Evolutionary conservation across 1,140 invertebrate genomes (phyloP), one percentile per base, ranked within the genome.

Genomic region (Solenopsis invicta): DNA sequence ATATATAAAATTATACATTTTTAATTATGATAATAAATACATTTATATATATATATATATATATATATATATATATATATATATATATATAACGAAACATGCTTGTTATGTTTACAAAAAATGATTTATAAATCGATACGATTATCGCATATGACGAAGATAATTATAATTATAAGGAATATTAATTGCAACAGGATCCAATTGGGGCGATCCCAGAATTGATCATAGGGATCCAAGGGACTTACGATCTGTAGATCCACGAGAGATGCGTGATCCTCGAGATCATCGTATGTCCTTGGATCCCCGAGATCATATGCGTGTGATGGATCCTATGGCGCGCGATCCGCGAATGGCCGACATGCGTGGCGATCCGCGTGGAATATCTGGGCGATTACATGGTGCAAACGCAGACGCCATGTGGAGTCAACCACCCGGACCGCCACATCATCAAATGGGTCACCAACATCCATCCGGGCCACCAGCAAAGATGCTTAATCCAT

Each of bases 321-420:
- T 96, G 0, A 95, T 96, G 92, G 95, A 96, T 86, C 95, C 95
- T 13, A 96, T 96, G 93, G 94, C 94, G 54, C 95, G 96, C 12
- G 96, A 96, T 91, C 96, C 95, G 21, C 95, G 96, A 52, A 96
- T 96, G 95, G 84, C 95, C 72, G 95, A 96, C 78, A 96, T 97
- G 93, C 96, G 97, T 67, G 97, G 97, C 8, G 97, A 97, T 94
- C 97, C 97, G 0, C 96, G 97, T 37, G 97, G 97, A 8, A 98
- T 98, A 85, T 98, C 97, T 56, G 97, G 97, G 50, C 95, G 97
- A 45, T 95, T 97, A 61, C 97, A 97, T 88, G 97, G 97, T 10
- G 95, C 96, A 4, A 95, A 94, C 16, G 96, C 96, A 0, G 97
- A 97, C 24, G 96, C 97, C 54, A 98, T 98, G 97, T 98, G 98